phyloP scores from a whole-genome alignment of 2,113 vertebrate species.

The Psilopsiagon aymara region DNA sequence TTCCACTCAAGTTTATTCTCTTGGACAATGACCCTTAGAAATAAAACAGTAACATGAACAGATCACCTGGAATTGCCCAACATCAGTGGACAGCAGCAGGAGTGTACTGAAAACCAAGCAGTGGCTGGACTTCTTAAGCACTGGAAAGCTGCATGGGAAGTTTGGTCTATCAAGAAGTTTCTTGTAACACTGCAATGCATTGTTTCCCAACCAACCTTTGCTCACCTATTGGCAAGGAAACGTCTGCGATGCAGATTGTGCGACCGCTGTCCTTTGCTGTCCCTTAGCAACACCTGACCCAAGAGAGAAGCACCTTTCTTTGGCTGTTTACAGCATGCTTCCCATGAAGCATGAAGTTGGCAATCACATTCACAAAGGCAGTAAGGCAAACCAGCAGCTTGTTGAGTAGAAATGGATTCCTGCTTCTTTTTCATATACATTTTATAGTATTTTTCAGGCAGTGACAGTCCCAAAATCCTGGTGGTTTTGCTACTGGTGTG shows the following conservation, averaged over 20 bases:
- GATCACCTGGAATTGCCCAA: not conserved
- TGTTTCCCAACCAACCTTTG: not conserved
- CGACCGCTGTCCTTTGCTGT: not conserved
- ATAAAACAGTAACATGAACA: not conserved
- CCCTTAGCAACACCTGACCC: not conserved
- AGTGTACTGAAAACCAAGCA: not conserved
- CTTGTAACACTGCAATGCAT: not conserved
- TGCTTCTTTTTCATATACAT: not conserved
- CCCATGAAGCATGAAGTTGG: not conserved
- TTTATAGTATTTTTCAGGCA: not conserved
- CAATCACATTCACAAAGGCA: not conserved
- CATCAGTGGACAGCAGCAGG: not conserved
- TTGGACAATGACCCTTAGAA: not conserved
- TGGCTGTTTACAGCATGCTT: not conserved
- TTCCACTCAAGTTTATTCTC: not conserved
- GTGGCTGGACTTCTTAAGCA: not conserved
- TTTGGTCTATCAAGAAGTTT: not conserved
- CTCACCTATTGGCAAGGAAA: not conserved
- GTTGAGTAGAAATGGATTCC: not conserved
- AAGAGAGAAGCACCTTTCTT: not conserved
- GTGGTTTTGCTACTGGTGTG: not conserved
- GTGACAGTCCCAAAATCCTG: not conserved
- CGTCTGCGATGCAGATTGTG: not conserved
- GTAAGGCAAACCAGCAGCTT: not conserved
- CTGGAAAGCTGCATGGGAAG: not conserved